A percentile compares a stretch with the other conserved stretches of the same genome.
Conservation (phyloP, 2,797 vertebrate species). For the Spondyliosoma cantharus region DNA sequence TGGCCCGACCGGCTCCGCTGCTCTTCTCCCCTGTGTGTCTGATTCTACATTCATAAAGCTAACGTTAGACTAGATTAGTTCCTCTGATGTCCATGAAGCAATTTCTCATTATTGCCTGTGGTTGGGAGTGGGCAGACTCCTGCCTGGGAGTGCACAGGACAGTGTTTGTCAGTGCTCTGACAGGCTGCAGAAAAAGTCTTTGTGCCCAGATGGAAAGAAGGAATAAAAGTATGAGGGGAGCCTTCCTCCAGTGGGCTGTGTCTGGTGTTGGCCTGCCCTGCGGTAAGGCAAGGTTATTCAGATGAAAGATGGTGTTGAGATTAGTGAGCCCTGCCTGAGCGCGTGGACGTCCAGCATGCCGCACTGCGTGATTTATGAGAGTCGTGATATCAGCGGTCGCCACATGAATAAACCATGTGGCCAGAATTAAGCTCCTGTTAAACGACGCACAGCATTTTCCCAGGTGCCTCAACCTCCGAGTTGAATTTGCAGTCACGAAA, state of each 20-base stretch:
- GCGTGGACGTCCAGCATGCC: slow-evolving; percentile 75
- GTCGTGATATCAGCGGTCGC: slow-evolving; percentile 83
- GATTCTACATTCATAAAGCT: slow-evolving; percentile 76
- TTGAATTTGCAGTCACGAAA: slow-evolving; percentile 61
- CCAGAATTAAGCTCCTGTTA: slow-evolving; percentile 85
- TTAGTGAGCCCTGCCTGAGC: slow-evolving; percentile 83
- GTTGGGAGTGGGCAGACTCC: slow-evolving; percentile 57
- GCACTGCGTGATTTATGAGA: slow-evolving; percentile 87
- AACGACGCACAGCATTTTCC: slow-evolving; percentile 81
- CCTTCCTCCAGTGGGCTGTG: slow-evolving; percentile 71
- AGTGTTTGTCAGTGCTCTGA: slow-evolving; percentile 59
- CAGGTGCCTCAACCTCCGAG: slow-evolving; percentile 73
- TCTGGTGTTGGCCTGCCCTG: slow-evolving; percentile 77
- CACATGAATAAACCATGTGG: slow-evolving; percentile 88
- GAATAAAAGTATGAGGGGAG: slow-evolving; percentile 69
- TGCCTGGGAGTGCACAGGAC: slow-evolving; percentile 52
- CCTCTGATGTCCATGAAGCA: slow-evolving; percentile 71
- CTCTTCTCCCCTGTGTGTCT: slow-evolving; percentile 65
- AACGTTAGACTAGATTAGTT: slow-evolving; percentile 74
- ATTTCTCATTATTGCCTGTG: slow-evolving; percentile 68
- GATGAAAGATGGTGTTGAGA: slow-evolving; percentile 86
- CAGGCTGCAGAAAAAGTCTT: slow-evolving; percentile 57
- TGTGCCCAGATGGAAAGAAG: slow-evolving; percentile 68
- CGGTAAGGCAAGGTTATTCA: slow-evolving; percentile 85
- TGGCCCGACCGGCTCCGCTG: slow-evolving; percentile 54